Evolutionary conservation across 2,888 invertebrate genomes (phyloP).

Genomic region (Hydraecia micacea): DNA sequence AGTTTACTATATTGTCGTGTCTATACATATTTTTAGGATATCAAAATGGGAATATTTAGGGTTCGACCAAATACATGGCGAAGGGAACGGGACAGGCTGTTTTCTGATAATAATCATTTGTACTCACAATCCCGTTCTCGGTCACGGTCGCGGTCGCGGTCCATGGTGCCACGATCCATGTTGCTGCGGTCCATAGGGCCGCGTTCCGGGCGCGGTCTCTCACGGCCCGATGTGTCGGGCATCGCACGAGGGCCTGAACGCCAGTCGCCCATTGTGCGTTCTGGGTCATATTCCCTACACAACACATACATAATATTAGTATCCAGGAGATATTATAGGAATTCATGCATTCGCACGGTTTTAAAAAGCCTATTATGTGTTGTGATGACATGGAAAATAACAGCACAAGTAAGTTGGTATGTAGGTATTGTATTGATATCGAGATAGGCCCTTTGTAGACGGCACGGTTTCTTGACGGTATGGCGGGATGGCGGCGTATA

Average conservation of each 20-base stretch:
- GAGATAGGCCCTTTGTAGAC: neutral
- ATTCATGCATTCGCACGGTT: neutral
- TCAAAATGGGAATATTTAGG: neutral
- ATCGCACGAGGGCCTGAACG: conserved; percentile 92
- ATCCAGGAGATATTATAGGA: neutral
- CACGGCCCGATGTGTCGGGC: conserved; percentile 76
- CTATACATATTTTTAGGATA: neutral
- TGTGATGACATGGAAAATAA: neutral
- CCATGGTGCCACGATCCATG: conserved; percentile 80
- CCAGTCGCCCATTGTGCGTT: conserved; percentile 94
- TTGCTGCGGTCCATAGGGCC: conserved; percentile 79
- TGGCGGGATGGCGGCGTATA: no score
- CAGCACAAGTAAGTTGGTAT: neutral
- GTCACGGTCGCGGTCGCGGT: conserved; percentile 82
- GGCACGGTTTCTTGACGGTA: neutral
- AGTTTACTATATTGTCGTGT: neutral
- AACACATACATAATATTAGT: neutral
- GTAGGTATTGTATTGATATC: neutral
- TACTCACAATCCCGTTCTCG: conserved; percentile 82
- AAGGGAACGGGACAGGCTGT: neutral
- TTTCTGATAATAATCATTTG: neutral
- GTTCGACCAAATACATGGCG: neutral
- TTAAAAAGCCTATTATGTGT: neutral
- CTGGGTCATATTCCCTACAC: conserved; percentile 91
- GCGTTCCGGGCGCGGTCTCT: conserved; percentile 68